Evolutionary conservation across 2,888 invertebrate species (phyloP), one percentile per base, ranked within the genome.

Genomic region (Spilosoma lubricipeda): DNA sequence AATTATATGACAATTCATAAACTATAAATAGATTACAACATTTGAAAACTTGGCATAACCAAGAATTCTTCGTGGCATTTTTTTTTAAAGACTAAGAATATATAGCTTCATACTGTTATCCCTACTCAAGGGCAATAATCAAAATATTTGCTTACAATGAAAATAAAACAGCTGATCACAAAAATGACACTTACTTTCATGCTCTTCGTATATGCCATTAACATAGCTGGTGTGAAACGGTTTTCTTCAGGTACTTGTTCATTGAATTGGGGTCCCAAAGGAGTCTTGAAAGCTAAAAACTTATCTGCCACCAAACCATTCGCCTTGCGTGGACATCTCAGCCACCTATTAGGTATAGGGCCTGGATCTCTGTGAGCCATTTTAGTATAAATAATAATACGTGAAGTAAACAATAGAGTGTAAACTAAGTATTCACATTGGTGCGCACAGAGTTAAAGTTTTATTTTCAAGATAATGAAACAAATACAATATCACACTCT

Each of bases 271-370:
- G 96, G 94, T 85, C 97, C 98, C 5, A 99, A 96, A 1, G 99
- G 99, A 3, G 99, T 99, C 93, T 99, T 99, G 91, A 99, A 98
- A 8, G 99, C 98, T 76, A 99, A 93, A 92, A 99, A 99, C 89
- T 98, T 98, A 71, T 97, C 97, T 65, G 97, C 97, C 74, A 99
- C 97, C 70, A 98, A 92, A 69, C 94, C 96, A 48, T 96, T 94
- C 39, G 98, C 97, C 93, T 98, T 98, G 83, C 98, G 96, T 71
- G 99, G 99, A 91, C 99, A 99, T 80, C 97, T 96, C 27, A 99
- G 94, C 99, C 99, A 99, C 81, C 99, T 97, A 85, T 97, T 97
- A 23, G 99, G 99, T 76, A 98, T 94, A n/a, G 97, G 97, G 36
- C 98, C 95, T 20, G 95, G 88, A 84, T 94, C 93, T 81, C 90